Base-by-base conservation (phyloP, 2,888 invertebrate genomes). In the Willowsia nigromaculata region DNA sequence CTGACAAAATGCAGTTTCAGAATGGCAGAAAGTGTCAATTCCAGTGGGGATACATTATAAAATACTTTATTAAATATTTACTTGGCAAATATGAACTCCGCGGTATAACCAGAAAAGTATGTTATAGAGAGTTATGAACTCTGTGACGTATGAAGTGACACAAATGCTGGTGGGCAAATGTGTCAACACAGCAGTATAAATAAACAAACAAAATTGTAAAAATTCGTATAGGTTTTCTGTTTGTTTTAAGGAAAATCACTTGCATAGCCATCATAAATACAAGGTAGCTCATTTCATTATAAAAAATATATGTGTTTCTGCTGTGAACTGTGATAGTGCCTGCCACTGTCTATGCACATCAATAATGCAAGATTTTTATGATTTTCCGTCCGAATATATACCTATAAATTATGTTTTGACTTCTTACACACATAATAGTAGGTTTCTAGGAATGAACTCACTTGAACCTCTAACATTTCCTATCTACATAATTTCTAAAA, bases 291-390 rank as follows among this genome's bases (percentile, higher is more conserved):
- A 56, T 40, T 74, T 74, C 71, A 74, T 56, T n/a, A 11, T 84
- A n/a, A 74, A 84, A 53, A 74, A 74, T 84, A 74, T 7, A 82
- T 65, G 65, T n/a, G 40, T 15, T 59, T 47, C 62, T 5, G 18
- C 22, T 6, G 27, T 27, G n/a, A 27, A 62, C 30, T 22, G 22
- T 18, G 5, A 40, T 22, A 37, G 27, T 65, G 5, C 22, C 27
- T 47, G 5, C 25, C 27, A 15, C n/a, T 40, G 15, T 43, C 47
- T 25, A 33, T 6, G 27, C 30, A 43, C 76, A 85, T 84, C 56
- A 84, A 84, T 85, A 59, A 85, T 85, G 30, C 27, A 74, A 76
- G 56, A 33, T 18, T 6, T n/a, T 53, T 59, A 43, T 37, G 30
- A 37, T 76, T 71, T 65, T 15, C 50, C 27, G 25, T 25, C 27